Percentiles rank a stretch among this genome's conserved stretches.
phyloP scores from a whole-genome alignment of 2,888 invertebrate genomes.

The Octonoba sinensis region DNA sequence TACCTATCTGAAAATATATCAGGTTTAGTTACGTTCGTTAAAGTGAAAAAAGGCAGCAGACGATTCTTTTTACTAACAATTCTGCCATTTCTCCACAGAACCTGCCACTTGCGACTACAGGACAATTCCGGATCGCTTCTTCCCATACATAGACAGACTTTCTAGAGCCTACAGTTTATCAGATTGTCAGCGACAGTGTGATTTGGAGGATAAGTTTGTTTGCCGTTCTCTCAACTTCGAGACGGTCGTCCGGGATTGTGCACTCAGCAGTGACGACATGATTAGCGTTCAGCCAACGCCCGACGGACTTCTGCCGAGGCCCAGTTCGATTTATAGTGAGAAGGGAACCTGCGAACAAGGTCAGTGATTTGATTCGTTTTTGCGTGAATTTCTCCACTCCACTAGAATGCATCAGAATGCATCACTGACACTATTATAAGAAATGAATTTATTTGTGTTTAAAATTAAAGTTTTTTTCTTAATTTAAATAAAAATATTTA shows the following conservation, averaged over 20 bases:
- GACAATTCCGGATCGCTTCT: conserved; percentile 71
- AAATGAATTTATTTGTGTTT: no score
- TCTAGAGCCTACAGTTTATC: conserved; percentile 68
- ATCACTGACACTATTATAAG: no score
- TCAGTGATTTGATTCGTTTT: conserved; percentile 72
- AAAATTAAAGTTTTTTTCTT: no score
- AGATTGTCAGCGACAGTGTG: conserved; percentile 72
- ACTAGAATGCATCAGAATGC: no score
- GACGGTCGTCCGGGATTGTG: conserved; percentile 74
- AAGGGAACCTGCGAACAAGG: conserved; percentile 87
- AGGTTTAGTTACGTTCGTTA: no score
- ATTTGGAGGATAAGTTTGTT: conserved; percentile 71
- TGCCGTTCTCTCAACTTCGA: conserved; percentile 70
- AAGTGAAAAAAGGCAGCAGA: no score
- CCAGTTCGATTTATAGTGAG: conserved; percentile 81
- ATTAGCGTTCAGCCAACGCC: conserved; percentile 72
- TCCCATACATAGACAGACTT: conserved; percentile 71
- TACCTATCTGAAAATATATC: no score
- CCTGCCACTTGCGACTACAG: conserved; percentile 73
- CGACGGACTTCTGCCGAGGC: conserved; percentile 76
- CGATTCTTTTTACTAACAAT: no score
- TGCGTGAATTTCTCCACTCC: no score
- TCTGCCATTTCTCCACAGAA: conserved; percentile 67
- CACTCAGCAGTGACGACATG: conserved; percentile 83
- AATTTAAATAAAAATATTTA: no score